Base-by-base conservation (phyloP, 2,113 vertebrate genomes). In the Paratilapia polleni region DNA sequence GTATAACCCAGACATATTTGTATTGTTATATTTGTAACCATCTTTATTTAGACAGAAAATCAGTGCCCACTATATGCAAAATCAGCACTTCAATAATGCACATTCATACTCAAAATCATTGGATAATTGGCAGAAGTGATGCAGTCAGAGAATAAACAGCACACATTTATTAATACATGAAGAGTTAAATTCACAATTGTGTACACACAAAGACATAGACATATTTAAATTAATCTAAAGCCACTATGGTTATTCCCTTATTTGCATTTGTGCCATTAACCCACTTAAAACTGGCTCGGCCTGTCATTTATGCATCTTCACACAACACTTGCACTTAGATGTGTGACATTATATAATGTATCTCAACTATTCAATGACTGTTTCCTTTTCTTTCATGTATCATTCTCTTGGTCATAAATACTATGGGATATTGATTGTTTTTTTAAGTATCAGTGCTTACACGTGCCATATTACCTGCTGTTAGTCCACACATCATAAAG, bases 201-300 rank as follows among this genome's bases (percentile, higher is more conserved):
- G 19, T 20, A 43, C 56, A 57, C 20, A 57, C 20, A 85, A 75
- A 80, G 49, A 49, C 94, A 93, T 91, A 83, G 86, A 74, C 94
- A 96, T 96, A 95, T 96, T 97, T 93, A 95, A 94, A 92, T 83
- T 17, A 78, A 60, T 78, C 66, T 80, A 57, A 84, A 81, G 81
- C 60, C 80, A 85, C 91, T 92, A 87, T 92, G 82, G 87, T 85
- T 17, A 15, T 77, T 31, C 38, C 26, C 38, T 90, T 47, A 93
- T 92, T 91, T 92, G 85, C 90, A 92, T 91, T 49, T 88, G 31
- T 84, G 13, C 68, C 87, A 89, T 89, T 84, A 86, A 56, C 15
- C 64, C 62, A 77, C 80, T 92, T 83, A 83, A 87, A 83, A 73
- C 74, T 78, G 59, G 62, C 70, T 77, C 2, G 1, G 54, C 24